Conservation (phyloP, 2,888 invertebrate species). For the Neoascia interrupta region DNA sequence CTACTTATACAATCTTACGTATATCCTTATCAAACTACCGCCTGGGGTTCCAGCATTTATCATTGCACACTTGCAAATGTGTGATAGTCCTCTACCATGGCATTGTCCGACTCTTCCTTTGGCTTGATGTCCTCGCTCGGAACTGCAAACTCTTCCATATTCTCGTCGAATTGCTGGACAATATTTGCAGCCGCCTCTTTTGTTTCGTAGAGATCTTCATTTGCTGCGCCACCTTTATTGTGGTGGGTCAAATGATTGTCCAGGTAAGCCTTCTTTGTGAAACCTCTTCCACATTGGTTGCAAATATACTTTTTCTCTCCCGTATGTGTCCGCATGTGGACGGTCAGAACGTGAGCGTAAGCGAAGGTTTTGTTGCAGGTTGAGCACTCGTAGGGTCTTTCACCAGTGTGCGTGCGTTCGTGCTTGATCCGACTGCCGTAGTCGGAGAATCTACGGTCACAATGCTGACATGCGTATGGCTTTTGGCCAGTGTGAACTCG, state of each 20-base stretch:
- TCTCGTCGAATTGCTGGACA: constrained; percentile 48
- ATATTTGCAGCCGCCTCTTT: constrained; percentile 2
- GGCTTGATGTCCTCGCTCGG: constrained; percentile 22
- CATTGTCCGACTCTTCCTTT: constrained; percentile 44
- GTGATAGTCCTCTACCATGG: constrained; percentile 12
- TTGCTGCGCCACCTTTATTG: constrained; percentile 22
- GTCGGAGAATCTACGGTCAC: constrained; percentile 78
- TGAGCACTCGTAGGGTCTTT: constrained; percentile 76
- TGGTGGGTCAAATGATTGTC: constrained; percentile 76
- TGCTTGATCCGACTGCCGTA: constrained; percentile 79
- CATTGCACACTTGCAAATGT: no score
- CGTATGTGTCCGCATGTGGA: constrained; percentile 77
- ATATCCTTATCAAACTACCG: neutral
- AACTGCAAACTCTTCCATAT: neutral
- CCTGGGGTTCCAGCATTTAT: neutral
- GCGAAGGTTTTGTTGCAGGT: constrained; percentile 78
- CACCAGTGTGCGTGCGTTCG: constrained; percentile 79
- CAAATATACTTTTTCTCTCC: constrained; percentile 79
- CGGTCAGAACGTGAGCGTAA: constrained; percentile 78
- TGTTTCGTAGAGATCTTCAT: constrained; percentile 35
- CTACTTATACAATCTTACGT: no score
- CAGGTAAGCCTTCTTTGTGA: constrained; percentile 78
- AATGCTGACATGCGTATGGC: constrained; percentile 78
- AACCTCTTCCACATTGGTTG: constrained; percentile 76
- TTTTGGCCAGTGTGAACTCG: constrained; percentile 79